phyloP scores from a whole-genome alignment of 2,797 vertebrate species.

The Coregonus suidteri region DNA sequence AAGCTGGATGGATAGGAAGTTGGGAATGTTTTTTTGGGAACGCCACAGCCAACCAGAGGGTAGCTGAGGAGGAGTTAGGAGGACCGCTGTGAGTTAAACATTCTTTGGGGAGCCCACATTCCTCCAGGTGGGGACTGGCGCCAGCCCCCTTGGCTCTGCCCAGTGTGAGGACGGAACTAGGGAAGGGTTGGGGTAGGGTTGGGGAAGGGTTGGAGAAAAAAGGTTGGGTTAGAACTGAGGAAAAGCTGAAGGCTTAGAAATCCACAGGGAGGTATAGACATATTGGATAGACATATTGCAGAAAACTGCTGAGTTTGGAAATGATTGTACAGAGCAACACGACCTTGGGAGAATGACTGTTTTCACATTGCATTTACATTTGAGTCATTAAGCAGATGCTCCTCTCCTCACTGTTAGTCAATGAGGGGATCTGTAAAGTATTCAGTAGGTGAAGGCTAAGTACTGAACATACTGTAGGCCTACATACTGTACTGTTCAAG shows the following conservation, averaged over 20 bases:
- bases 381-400: constrained; percentile 22
- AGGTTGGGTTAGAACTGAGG: not conserved
- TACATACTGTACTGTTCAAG: not conserved
- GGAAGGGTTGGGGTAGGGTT: constrained; percentile 15
- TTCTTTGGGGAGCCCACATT: constrained; percentile 19
- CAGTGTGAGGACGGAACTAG: constrained; percentile 20
- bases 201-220: not conserved
- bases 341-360: constrained; percentile 4
- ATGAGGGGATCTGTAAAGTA: not conserved
- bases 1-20: constrained; percentile 30
- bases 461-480: not conserved
- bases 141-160: not conserved
- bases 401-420: constrained; percentile 13
- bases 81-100: constrained; percentile 3
- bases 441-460: not conserved
- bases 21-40: constrained; percentile 42
- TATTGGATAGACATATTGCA: not conserved
- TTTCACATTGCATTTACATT: not conserved
- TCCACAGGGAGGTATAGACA: not conserved
- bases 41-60: constrained; percentile 41
- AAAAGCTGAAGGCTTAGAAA: not conserved
- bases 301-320: not conserved
- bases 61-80: constrained; percentile 8
- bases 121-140: not conserved
- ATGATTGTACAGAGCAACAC: constrained; percentile 7